These are phyloP conservation scores for Anthoscopus minutus DNA, from an alignment of 2,113 vertebrate species.

Conservation along the genomic window DNA sequence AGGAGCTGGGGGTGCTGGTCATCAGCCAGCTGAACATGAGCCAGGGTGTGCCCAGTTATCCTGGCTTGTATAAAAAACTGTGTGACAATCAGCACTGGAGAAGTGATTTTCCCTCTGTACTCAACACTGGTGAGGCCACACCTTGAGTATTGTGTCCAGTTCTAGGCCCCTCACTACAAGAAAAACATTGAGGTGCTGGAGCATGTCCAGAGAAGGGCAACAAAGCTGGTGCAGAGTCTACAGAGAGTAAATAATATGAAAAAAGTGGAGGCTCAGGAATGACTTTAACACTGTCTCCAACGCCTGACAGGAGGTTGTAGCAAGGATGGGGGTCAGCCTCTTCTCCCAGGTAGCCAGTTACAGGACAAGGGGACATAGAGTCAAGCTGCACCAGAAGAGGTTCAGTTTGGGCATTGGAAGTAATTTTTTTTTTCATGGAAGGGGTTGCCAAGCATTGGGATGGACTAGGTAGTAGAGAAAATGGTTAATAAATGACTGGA, in stretches of 20 bases:
- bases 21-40: background rate
- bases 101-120: background rate
- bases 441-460: background rate
- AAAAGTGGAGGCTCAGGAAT: background rate
- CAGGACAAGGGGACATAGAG: background rate
- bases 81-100: background rate
- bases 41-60: background rate
- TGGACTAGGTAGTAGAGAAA: background rate
- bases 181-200: background rate
- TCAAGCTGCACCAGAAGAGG: background rate
- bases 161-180: background rate
- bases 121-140: background rate
- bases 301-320: background rate
- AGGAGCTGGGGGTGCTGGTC: background rate
- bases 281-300: background rate
- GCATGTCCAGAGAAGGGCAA: background rate
- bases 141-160: too few species aligned
- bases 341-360: background rate
- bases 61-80: background rate
- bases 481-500: background rate
- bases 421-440: background rate
- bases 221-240: background rate
- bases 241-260: background rate
- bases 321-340: background rate
- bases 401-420: background rate